Evolutionary conservation across 2,888 invertebrate genomes (phyloP), one percentile per base, ranked within the genome.

Genomic region (Coleophora flavipennella): DNA sequence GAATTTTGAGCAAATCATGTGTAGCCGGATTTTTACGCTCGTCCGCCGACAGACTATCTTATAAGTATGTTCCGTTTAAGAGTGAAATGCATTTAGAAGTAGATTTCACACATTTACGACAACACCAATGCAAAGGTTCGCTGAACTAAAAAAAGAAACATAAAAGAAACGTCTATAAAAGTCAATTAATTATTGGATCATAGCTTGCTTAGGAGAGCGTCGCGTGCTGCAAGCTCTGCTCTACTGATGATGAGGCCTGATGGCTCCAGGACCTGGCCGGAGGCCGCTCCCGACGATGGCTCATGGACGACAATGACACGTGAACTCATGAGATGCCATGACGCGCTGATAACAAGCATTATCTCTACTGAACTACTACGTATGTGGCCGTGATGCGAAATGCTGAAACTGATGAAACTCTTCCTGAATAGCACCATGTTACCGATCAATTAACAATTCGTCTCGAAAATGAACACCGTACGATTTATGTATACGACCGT

Each of bases 171-270:
- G n/a, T n/a, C 11, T 8, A 34, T 26, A n/a, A 43, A 40, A 44
- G 34, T 43, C 43, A 44, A 33, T 27, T 54, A 39, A 45, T 43
- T 44, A 50, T 50, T 48, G 47, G 41, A 45, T 20, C 44, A 48
- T 59, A 73, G 72, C 59, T 76, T 77, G 80, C 78, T 76, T 73
- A 77, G 74, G 64, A 62, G 67, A 59, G 67, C 67, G 67, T 56
- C 60, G 55, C 63, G 64, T 71, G 75, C 75, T 71, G 70, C 70
- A 76, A 74, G 72, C 74, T 61, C 65, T 59, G 67, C 67, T 66
- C 69, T 68, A 65, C 60, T 45, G 48, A 59, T 62, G 60, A 59
- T 53, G 50, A 55, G 49, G 55, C 20, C 57, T 60, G 54, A 46
- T n/a, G 50, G 50, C 53, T 50, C 55, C 55, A 44, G 43, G 43